These are phyloP conservation scores for Mystacornis crossleyi DNA, from an alignment of 2,113 vertebrate species.

Conservation along the genomic window DNA sequence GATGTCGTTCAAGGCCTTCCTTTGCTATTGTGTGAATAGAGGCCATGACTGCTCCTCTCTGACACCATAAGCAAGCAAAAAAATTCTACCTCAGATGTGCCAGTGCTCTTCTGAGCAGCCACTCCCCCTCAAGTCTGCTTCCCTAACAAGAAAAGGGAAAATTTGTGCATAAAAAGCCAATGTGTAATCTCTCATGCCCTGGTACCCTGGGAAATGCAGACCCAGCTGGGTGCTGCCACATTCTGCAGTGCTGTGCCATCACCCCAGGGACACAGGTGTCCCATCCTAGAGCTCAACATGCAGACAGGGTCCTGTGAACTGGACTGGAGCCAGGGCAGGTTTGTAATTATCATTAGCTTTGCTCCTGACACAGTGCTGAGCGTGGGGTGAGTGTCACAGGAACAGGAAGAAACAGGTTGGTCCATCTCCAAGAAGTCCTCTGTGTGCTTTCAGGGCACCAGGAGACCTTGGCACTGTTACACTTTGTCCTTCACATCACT, in stretches of 20 bases:
- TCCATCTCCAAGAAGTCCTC: neutral
- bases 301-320: neutral
- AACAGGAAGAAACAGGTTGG: neutral
- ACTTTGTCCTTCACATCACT: rapidly evolving
- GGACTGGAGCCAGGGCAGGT: neutral
- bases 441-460: neutral
- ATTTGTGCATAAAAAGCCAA: neutral
- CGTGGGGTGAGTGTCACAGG: rapidly evolving
- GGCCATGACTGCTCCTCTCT: neutral
- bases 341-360: neutral
- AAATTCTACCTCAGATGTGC: neutral
- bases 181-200: neutral
- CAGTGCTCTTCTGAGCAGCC: neutral
- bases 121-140: neutral
- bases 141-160: neutral
- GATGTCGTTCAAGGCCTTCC: conserved; percentile 7
- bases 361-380: neutral
- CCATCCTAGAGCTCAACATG: neutral
- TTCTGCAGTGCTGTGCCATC: neutral
- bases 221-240: rapidly evolving
- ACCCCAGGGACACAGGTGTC: neutral
- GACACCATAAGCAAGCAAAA: neutral
- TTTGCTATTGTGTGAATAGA: neutral
- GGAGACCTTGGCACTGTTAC: neutral
- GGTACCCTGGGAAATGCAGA: neutral